Conservation (phyloP, 2,888 invertebrate species). For the Leistus spinibarbis region DNA sequence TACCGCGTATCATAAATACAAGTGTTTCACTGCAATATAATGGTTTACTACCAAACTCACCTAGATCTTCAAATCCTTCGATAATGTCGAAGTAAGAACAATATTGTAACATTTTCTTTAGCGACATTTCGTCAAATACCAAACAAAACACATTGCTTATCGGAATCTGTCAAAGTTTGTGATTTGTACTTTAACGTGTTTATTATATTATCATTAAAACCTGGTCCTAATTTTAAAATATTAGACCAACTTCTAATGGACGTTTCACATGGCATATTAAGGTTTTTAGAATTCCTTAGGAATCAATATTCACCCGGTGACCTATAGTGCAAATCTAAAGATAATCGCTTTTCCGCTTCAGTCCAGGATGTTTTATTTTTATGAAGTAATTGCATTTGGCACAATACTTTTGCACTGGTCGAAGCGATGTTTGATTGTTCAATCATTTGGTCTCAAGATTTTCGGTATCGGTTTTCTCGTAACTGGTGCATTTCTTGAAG, state of each 20-base stretch:
- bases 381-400: no score
- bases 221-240: background rate
- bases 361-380: no score
- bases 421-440: no score
- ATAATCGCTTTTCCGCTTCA: no score
- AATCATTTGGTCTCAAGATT: no score
- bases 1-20: conserved; percentile 12
- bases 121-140: conserved; percentile 17
- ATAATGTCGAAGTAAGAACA: conserved; percentile 5
- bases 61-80: conserved; percentile 14
- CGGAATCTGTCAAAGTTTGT: background rate
- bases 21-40: conserved; percentile 1
- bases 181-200: background rate
- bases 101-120: conserved; percentile 15
- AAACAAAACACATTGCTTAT: conserved; percentile 4
- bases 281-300: conserved; percentile 2
- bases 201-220: conserved; percentile 9
- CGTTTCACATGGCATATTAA: conserved; percentile 14
- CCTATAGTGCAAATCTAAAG: no score
- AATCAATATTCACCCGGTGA: no score
- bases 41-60: conserved; percentile 2
- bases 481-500: no score
- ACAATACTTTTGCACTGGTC: no score
- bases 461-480: no score
- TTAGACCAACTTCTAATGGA: conserved; percentile 1